Percentiles rank a stretch among this genome's conserved stretches.
Conservation (phyloP, 2,113 vertebrate genomes). For the Otocyon megalotis region DNA sequence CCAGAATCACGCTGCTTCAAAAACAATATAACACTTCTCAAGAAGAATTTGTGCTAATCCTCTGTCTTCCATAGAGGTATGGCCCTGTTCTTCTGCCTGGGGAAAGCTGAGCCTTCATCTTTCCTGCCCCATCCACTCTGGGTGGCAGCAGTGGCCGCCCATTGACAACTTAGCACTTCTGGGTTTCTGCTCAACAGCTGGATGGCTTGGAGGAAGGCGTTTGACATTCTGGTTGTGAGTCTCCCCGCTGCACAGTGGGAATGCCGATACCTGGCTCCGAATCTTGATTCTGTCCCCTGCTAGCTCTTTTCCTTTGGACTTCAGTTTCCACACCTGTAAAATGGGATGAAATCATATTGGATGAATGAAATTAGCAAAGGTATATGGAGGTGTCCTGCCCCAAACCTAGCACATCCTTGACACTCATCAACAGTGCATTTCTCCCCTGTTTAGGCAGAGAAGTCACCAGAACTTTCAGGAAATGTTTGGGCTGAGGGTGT, state of each 20-base stretch:
- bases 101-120: background rate
- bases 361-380: background rate
- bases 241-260: background rate
- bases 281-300: background rate
- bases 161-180: background rate
- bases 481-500: background rate
- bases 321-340: conserved; percentile 8
- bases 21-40: accelerated
- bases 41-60: background rate
- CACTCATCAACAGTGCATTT: background rate
- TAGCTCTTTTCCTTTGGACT: background rate
- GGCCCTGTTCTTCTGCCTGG: too few species aligned
- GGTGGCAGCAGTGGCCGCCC: background rate
- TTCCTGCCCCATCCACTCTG: background rate
- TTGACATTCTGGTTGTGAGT: background rate
- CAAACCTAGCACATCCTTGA: background rate
- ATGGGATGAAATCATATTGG: background rate
- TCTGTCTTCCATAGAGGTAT: background rate
- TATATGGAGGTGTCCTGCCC: background rate
- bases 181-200: background rate
- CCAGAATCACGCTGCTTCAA: background rate
- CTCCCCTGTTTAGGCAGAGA: background rate
- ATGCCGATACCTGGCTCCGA: background rate
- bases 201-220: background rate
- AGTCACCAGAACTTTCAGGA: background rate